A percentile compares a stretch with the other conserved stretches of the same genome.
Conservation (phyloP, 2,113 vertebrate genomes). For the Kryptolebias marmoratus region DNA sequence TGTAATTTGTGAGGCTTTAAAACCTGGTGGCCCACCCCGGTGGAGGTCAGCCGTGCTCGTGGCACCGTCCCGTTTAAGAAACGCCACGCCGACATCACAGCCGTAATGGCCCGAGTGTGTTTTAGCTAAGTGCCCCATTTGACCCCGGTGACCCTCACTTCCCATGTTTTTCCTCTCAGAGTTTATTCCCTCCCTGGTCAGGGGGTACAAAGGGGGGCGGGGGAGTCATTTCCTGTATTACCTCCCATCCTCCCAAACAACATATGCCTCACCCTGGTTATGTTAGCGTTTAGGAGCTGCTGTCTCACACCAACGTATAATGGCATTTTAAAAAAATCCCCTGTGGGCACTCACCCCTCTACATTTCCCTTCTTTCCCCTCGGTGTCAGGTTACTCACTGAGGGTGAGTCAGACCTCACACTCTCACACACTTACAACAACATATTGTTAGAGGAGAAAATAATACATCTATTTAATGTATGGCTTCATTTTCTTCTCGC, state of each 20-base stretch:
- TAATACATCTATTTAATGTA: no score
- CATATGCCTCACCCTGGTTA: slow-evolving; percentile 55
- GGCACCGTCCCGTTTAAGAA: slow-evolving; percentile 13
- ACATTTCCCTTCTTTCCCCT: slow-evolving; percentile 23
- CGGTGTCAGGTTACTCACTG: slow-evolving; percentile 68
- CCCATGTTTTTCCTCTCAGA: slow-evolving; percentile 47
- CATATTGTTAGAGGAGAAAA: background rate
- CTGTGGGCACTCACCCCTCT: slow-evolving; percentile 54
- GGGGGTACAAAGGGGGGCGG: background rate
- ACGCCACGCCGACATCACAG: slow-evolving; percentile 35
- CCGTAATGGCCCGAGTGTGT: slow-evolving; percentile 11
- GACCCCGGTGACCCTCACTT: slow-evolving; percentile 50
- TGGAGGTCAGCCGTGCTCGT: slow-evolving; percentile 28
- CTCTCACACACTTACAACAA: background rate
- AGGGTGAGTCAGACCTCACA: slow-evolving; percentile 40
- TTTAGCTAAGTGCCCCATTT: slow-evolving; percentile 54
- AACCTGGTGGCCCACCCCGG: slow-evolving; percentile 28
- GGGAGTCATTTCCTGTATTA: slow-evolving; percentile 70
- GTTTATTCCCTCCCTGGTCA: slow-evolving; percentile 20
- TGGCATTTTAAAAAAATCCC: slow-evolving; percentile 66
- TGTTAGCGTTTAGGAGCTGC: slow-evolving; percentile 44
- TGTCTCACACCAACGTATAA: slow-evolving; percentile 57
- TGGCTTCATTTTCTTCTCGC: no score
- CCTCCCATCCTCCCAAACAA: slow-evolving; percentile 52
- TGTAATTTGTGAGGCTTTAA: slow-evolving; percentile 37